phyloP scores from a whole-genome alignment of 2,888 invertebrate genomes.

The Tetragonisca angustula region DNA sequence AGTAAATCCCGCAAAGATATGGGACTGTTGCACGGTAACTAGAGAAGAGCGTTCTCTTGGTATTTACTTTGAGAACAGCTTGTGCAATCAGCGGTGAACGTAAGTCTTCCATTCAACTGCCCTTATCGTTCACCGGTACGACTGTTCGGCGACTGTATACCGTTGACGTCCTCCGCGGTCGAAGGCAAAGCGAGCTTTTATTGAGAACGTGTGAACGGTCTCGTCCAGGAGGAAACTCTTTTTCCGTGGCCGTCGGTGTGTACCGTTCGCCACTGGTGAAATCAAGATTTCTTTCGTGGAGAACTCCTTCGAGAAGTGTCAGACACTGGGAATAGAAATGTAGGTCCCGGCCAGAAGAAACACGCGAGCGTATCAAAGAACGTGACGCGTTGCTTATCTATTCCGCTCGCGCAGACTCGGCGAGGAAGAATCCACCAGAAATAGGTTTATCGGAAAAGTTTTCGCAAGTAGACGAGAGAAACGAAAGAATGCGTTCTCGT shows the following conservation, averaged over 20 bases:
- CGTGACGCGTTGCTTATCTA: conserved; percentile 39
- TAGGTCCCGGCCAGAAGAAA: conserved; percentile 15
- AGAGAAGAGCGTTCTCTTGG: not conserved
- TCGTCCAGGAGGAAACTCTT: conserved; percentile 18
- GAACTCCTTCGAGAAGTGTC: conserved; percentile 29
- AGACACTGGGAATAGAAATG: conserved; percentile 36
- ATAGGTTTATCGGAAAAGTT: not conserved
- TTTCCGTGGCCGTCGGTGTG: not conserved
- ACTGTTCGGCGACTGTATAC: not conserved
- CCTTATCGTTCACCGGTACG: conserved; percentile 21
- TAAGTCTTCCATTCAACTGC: not conserved
- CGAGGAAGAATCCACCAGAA: not conserved
- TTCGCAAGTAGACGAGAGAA: not conserved
- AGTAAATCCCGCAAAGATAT: not conserved
- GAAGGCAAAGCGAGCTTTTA: conserved; percentile 20
- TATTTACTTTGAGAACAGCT: conserved; percentile 11
- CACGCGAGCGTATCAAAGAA: conserved; percentile 23
- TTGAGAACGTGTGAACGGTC: conserved; percentile 23
- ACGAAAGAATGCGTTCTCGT: not conserved
- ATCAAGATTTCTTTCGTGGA: conserved; percentile 36
- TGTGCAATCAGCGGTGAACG: conserved; percentile 27
- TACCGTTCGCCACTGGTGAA: not conserved
- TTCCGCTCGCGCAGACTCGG: not conserved
- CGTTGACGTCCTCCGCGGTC: not conserved
- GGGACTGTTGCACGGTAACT: not conserved